Evolutionary conservation across 2,113 vertebrate genomes (phyloP).

Genomic region (Laticauda colubrina): DNA sequence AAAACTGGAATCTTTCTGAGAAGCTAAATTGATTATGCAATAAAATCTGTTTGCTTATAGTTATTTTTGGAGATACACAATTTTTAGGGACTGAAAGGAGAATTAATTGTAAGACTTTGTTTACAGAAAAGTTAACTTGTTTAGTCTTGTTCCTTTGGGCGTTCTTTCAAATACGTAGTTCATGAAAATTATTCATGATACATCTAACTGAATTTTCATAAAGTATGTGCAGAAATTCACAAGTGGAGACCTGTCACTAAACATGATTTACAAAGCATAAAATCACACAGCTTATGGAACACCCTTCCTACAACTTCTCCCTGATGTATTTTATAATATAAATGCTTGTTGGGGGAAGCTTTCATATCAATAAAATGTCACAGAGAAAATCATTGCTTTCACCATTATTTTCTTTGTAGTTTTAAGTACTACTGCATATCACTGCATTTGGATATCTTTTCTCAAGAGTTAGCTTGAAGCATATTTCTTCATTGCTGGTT

Average conservation of each 20-base stretch:
- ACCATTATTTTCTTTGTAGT: not conserved
- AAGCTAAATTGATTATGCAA: not conserved
- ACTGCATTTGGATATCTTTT: not conserved
- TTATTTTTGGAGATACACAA: slow-evolving; percentile 9
- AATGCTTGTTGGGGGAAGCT: not conserved
- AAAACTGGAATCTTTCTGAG: not conserved
- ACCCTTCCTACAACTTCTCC: not conserved
- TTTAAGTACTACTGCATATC: not conserved
- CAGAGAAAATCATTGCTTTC: not conserved
- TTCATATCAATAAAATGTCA: not conserved
- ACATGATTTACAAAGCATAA: not conserved
- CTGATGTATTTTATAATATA: not conserved
- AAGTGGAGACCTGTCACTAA: not conserved
- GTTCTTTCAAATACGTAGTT: not conserved
- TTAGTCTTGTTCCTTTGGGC: not conserved
- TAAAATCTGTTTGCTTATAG: slow-evolving; percentile 18
- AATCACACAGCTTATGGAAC: not conserved
- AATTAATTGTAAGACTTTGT: slow-evolving; percentile 13
- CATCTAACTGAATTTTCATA: not conserved
- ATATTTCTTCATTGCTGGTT: not conserved
- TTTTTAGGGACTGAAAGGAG: not conserved
- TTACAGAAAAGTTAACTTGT: slow-evolving; percentile 9
- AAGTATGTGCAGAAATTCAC: not conserved
- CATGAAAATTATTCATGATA: not conserved
- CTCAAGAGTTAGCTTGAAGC: not conserved